phyloP scores from a whole-genome alignment of 2,797 vertebrate genomes.

The Halcyon chelicuti region DNA sequence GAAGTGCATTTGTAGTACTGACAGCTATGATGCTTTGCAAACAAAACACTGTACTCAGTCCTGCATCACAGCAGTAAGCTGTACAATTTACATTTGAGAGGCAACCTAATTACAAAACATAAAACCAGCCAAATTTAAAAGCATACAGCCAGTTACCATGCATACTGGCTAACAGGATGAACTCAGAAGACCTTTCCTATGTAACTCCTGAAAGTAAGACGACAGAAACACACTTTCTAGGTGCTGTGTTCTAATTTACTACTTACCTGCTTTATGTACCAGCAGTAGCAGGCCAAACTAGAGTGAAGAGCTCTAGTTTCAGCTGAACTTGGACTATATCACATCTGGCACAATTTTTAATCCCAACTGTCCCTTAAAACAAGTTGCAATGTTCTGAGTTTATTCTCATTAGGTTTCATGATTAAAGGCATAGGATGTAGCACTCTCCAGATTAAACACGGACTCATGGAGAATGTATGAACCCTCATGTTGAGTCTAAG shows the following conservation, averaged over 20 bases:
- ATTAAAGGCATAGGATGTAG: not conserved
- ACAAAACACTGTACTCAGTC: not conserved
- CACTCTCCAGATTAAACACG: rapidly evolving
- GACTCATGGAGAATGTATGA: rapidly evolving
- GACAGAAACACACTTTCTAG: not conserved
- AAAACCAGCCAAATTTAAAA: not conserved
- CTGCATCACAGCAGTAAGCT: not conserved
- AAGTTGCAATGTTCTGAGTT: rapidly evolving
- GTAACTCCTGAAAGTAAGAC: not conserved
- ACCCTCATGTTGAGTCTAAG: not conserved
- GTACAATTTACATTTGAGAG: not conserved
- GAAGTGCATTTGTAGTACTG: not conserved
- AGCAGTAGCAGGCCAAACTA: not conserved
- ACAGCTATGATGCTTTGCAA: not conserved
- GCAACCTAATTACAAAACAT: rapidly evolving
- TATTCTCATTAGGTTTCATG: not conserved
- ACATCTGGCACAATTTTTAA: not conserved
- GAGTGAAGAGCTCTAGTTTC: not conserved
- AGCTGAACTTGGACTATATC: not conserved
- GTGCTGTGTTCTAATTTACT: not conserved
- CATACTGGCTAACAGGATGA: not conserved
- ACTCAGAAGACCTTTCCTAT: not conserved
- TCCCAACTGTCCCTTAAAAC: not conserved
- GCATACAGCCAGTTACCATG: not conserved
- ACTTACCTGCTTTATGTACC: not conserved